A percentile compares a stretch with the other conserved stretches of the same genome.
Conservation (phyloP, 1,140 invertebrate genomes). For the Hyles vespertilio region DNA sequence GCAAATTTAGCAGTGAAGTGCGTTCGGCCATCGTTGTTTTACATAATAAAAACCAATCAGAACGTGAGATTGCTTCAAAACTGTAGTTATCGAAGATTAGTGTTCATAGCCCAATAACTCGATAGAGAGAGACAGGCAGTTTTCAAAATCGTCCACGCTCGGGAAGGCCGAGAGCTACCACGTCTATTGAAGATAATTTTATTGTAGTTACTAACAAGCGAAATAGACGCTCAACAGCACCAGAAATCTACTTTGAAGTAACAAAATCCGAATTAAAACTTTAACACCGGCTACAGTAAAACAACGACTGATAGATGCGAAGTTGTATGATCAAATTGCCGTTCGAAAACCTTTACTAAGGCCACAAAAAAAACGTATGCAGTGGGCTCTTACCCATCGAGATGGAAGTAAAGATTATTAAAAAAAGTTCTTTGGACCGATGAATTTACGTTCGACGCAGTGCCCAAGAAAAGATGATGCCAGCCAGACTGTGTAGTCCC, state of each 20-base stretch:
- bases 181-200: constrained; percentile 12
- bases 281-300: constrained; percentile 17
- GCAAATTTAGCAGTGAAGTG: constrained; percentile 1
- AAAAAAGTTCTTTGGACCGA: constrained; percentile 6
- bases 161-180: constrained; percentile 9
- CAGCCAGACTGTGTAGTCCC: constrained; percentile 6
- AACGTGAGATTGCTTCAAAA: constrained; percentile 7
- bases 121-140: constrained; percentile 11
- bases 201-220: constrained; percentile 13
- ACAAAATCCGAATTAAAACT: constrained; percentile 20
- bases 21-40: constrained; percentile 1
- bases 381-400: constrained; percentile 4
- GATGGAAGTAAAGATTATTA: constrained; percentile 1
- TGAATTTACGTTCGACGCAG: constrained; percentile 9
- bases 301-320: constrained; percentile 10
- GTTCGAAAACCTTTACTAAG: constrained; percentile 12
- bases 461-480: constrained; percentile 1
- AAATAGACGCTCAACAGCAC: constrained; percentile 19
- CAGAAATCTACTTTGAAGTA: constrained; percentile 20
- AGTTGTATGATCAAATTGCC: constrained; percentile 8
- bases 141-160: constrained; percentile 15
- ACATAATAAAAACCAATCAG: background rate
- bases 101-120: constrained; percentile 5
- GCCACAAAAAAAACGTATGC: constrained; percentile 1
- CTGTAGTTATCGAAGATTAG: constrained; percentile 7